Conservation (phyloP, 2,888 invertebrate species). For the Pammene aurita region DNA sequence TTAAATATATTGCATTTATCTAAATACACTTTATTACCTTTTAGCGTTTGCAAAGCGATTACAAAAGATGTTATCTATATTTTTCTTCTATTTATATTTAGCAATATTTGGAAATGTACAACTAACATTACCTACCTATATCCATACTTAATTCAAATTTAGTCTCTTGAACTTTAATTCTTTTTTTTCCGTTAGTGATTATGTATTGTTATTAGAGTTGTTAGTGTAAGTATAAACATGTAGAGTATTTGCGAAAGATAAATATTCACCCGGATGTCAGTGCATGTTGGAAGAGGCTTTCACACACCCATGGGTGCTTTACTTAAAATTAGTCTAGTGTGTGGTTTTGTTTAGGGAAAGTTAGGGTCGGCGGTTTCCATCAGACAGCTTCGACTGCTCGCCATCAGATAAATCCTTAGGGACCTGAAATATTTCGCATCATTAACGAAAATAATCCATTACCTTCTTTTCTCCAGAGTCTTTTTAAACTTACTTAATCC, state of each 20-base stretch:
- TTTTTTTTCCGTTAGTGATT: too few species aligned
- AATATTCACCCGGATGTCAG: conserved; percentile 44
- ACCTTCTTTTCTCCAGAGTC: conserved; percentile 52
- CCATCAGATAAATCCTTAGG: conserved; percentile 60
- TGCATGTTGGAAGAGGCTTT: conserved; percentile 26
- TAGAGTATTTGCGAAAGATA: conserved; percentile 16
- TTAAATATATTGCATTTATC: conserved; percentile 59
- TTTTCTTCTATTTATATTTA: too few species aligned
- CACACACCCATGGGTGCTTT: conserved; percentile 46
- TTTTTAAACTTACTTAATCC: conserved; percentile 49
- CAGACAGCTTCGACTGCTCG: conserved; percentile 48
- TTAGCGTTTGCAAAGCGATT: too few species aligned
- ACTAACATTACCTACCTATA: too few species aligned
- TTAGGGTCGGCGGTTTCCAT: conserved; percentile 53
- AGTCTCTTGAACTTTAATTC: too few species aligned
- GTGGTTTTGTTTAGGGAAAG: conserved; percentile 54
- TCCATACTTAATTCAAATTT: too few species aligned
- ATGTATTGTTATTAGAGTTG: background rate
- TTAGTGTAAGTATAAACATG: background rate
- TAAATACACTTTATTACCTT: too few species aligned
- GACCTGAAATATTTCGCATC: conserved; percentile 57
- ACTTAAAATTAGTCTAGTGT: conserved; percentile 50
- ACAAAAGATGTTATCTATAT: too few species aligned
- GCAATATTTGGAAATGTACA: too few species aligned
- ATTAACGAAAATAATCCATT: conserved; percentile 56